phyloP scores from a whole-genome alignment of 2,113 vertebrate species.

The Corythoichthys haematopterus region DNA sequence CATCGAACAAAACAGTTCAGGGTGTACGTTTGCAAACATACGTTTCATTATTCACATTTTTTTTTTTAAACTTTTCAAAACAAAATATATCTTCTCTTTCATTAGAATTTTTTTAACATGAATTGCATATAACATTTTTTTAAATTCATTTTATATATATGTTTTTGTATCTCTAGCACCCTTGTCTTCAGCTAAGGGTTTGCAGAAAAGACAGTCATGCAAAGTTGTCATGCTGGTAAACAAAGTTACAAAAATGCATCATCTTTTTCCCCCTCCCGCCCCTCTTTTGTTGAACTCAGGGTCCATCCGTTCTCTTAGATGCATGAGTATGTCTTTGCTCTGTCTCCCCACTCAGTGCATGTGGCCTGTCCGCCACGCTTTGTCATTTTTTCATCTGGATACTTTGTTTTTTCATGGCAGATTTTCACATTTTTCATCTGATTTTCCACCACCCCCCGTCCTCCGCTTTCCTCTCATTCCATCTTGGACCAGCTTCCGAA shows the following conservation, averaged over 20 bases:
- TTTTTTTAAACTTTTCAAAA: constrained; percentile 72
- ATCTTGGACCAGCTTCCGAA: constrained; percentile 30
- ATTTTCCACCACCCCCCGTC: constrained; percentile 27
- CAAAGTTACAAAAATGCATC: constrained; percentile 81
- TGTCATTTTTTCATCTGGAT: constrained; percentile 11
- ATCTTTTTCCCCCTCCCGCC: constrained; percentile 39
- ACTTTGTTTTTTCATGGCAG: constrained; percentile 34
- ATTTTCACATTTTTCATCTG: constrained; percentile 44
- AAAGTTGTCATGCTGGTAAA: constrained; percentile 81
- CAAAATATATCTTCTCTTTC: constrained; percentile 80
- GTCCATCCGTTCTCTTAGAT: constrained; percentile 39
- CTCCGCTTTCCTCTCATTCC: constrained; percentile 10
- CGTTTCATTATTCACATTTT: constrained; percentile 74
- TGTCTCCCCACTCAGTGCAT: constrained; percentile 26
- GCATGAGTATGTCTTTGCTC: constrained; percentile 45
- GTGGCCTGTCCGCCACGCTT: constrained; percentile 15
- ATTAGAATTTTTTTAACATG: constrained; percentile 76
- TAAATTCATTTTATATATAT: constrained; percentile 66
- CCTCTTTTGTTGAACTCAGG: constrained; percentile 53
- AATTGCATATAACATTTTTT: constrained; percentile 78
- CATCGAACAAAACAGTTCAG: constrained; percentile 71
- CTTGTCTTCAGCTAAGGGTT: constrained; percentile 76
- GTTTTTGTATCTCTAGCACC: constrained; percentile 74
- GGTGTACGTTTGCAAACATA: constrained; percentile 74
- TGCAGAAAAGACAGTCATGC: constrained; percentile 81